Evolutionary conservation across 2,113 vertebrate species (phyloP), one percentile per base, ranked within the genome.

Genomic region (Psittacula cyanocephala): DNA sequence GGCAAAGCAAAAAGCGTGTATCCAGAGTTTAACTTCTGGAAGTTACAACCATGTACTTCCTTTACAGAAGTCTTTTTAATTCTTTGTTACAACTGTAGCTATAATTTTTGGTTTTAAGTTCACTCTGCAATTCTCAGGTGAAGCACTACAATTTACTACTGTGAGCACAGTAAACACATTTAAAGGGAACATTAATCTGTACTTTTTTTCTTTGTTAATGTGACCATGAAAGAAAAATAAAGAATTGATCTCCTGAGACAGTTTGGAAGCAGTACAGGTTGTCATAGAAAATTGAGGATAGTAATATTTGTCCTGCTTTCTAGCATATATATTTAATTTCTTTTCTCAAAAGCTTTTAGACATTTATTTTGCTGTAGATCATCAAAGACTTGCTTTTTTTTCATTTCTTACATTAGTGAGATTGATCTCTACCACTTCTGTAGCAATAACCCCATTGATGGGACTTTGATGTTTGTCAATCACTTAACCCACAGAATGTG

Each of bases 231-330:
- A 86, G 64, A 81, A 95, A 88, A 90, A 63, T 43, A 82, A 79
- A 72, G 91, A 76, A 7, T 59, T 17, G 7, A 39, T 92, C 92
- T 94, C 90, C 47, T 76, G 88, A 84, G 95, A 81, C 71, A 63
- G 17, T 78, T 86, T 90, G 74, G 76, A 81, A 90, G 62, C 44
- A 53, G 64, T 71, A 68, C 47, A 81, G 11, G 8, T 93, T 95
- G 88, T 92, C 80, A 76, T 27, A 75, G 80, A 92, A 96, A 94
- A 94, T 18, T 71, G 69, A 70, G 17, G 59, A n/a, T 47, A 86
- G 57, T 88, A 88, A 25, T 95, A 71, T 91, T 95, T 96, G 77
- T 91, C 93, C 57, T 84, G 37, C 28, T 89, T 91, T 93, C 52
- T 88, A 59, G 49, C 52, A 52, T 78, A 8, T 43, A 33, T 22